phyloP scores from a whole-genome alignment of 2,113 vertebrate species.

The Laterallus jamaicensis region DNA sequence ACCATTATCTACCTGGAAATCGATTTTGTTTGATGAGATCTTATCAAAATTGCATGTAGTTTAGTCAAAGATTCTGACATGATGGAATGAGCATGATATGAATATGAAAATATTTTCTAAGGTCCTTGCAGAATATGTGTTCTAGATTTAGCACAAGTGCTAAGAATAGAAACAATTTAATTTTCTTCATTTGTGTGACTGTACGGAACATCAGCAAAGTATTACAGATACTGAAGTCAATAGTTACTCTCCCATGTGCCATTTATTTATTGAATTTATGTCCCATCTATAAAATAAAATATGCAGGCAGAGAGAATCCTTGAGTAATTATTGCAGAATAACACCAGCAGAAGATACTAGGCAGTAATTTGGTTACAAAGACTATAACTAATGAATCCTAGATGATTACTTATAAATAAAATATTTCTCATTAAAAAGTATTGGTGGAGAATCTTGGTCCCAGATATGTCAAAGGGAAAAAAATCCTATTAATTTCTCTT shows the following conservation, averaged over 20 bases:
- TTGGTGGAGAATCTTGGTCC: background rate
- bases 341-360: background rate
- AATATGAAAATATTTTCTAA: background rate
- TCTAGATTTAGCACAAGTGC: background rate
- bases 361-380: slow-evolving; percentile 14
- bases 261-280: background rate
- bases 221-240: background rate
- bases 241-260: background rate
- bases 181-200: background rate
- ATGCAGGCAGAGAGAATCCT: background rate
- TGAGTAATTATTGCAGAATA: background rate
- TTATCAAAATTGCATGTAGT: background rate
- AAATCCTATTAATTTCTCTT: background rate
- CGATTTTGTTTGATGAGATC: background rate
- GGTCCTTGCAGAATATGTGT: background rate
- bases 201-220: background rate
- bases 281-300: background rate
- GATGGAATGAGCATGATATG: background rate
- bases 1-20: background rate
- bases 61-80: background rate
- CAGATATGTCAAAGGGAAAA: background rate
- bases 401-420: slow-evolving; percentile 36
- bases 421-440: slow-evolving; percentile 24
- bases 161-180: background rate
- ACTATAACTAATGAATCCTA: background rate